phyloP scores from a whole-genome alignment of 1,140 invertebrate species.

The Magallana gigas region DNA sequence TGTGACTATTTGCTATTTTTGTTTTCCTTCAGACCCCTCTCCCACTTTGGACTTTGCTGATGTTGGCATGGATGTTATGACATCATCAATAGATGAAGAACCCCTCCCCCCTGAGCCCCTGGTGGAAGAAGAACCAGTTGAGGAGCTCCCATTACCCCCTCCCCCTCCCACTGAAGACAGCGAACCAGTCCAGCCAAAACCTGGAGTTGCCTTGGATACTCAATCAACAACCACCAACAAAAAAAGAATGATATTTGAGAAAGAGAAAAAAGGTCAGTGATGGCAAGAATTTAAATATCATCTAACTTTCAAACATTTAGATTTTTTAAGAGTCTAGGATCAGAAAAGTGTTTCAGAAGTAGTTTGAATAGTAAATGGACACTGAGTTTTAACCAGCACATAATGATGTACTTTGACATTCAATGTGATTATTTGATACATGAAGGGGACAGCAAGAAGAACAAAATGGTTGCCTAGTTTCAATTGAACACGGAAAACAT shows the following conservation, averaged over 20 bases:
- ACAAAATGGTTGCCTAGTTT: too few species aligned
- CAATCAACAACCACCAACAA: background rate
- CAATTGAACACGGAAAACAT: too few species aligned
- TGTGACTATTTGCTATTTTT: background rate
- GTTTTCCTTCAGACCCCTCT: background rate
- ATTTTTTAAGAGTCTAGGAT: too few species aligned
- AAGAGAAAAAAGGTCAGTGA: conserved; percentile 13
- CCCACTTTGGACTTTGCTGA: background rate
- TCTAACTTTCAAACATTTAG: too few species aligned
- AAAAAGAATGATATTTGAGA: conserved; percentile 10
- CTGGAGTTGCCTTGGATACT: background rate
- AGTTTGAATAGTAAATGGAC: too few species aligned
- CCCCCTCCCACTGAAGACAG: conserved; percentile 24
- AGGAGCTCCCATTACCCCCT: conserved; percentile 43
- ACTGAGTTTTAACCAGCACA: too few species aligned
- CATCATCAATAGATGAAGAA: conserved; percentile 44
- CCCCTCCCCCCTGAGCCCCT: conserved; percentile 50
- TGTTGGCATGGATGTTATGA: background rate
- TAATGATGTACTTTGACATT: too few species aligned
- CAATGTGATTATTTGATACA: too few species aligned
- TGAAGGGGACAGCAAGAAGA: too few species aligned
- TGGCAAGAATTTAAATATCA: too few species aligned
- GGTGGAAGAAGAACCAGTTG: background rate
- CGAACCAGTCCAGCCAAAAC: background rate
- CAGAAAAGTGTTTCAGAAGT: too few species aligned